Percentiles rank a stretch among this genome's conserved stretches.
These are phyloP conservation scores for Epinephelus awoara DNA, from an alignment of 2,797 vertebrate genomes.

Conservation along the genomic window DNA sequence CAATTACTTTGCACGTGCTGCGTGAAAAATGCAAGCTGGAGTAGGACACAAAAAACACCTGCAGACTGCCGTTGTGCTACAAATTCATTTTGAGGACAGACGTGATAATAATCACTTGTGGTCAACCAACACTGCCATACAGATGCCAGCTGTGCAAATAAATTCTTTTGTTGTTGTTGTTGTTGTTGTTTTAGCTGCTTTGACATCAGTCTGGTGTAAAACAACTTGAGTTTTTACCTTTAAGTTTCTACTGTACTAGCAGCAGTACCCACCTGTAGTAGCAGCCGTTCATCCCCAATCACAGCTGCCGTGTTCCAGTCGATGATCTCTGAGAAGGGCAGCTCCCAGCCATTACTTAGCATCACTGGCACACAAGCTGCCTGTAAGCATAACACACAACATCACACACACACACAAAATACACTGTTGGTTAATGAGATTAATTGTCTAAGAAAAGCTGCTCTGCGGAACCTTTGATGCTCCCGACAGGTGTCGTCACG, in stretches of 20 bases:
- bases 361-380: slow-evolving; percentile 98
- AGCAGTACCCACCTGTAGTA: slow-evolving; percentile 91
- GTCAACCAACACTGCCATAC: not conserved
- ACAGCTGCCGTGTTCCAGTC: slow-evolving; percentile 97
- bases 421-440: slow-evolving; percentile 21
- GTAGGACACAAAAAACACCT: not conserved
- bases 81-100: not conserved
- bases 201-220: not conserved
- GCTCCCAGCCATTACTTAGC: slow-evolving; percentile 99
- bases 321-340: slow-evolving; percentile 99
- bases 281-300: slow-evolving; percentile 97
- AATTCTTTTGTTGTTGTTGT: no score
- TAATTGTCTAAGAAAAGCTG: not conserved
- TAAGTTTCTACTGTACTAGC: not conserved
- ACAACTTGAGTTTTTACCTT: not conserved
- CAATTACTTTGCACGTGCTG: not conserved
- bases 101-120: not conserved
- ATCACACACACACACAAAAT: slow-evolving; percentile 1
- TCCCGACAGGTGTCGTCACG: not conserved
- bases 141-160: not conserved
- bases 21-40: not conserved
- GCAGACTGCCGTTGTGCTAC: not conserved
- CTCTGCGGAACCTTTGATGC: not conserved
- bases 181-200: not conserved
- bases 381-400: slow-evolving; percentile 76